These are phyloP conservation scores for Drosophila paramelanica DNA, from an alignment of 2,888 invertebrate species.

Conservation along the genomic window DNA sequence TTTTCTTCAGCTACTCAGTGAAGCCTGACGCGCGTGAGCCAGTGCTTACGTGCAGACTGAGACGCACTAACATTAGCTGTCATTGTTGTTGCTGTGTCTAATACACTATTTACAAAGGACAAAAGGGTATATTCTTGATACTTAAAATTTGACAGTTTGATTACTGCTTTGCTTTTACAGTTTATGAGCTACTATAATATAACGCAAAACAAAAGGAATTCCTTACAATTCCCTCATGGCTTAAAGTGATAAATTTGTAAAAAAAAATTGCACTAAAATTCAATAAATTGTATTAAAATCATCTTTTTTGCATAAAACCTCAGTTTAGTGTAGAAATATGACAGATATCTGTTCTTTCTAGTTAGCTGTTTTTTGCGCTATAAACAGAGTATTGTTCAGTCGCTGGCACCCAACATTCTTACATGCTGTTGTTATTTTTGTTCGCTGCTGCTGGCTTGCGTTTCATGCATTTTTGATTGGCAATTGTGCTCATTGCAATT, in stretches of 20 bases:
- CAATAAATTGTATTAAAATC: too few relatives aligned
- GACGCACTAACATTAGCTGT: conserved; percentile 1
- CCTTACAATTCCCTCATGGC: too few relatives aligned
- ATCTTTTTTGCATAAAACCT: too few relatives aligned
- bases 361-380: background rate
- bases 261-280: too few relatives aligned
- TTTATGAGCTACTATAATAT: too few relatives aligned
- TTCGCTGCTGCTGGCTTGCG: conserved; percentile 19
- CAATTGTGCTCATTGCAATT: conserved; percentile 63
- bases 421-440: conserved; percentile 2
- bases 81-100: background rate
- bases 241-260: too few relatives aligned
- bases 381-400: background rate
- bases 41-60: conserved; percentile 20
- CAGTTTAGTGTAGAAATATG: too few relatives aligned
- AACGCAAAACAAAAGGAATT: too few relatives aligned
- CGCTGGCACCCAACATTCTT: background rate
- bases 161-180: too few relatives aligned
- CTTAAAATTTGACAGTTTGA: too few relatives aligned
- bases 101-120: background rate
- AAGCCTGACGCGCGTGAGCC: conserved; percentile 56
- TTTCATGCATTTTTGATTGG: conserved; percentile 60
- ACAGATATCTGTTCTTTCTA: background rate
- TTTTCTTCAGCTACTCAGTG: conserved; percentile 42
- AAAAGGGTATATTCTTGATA: background rate